These are phyloP conservation scores for Pristiophorus japonicus DNA, from an alignment of 2,113 vertebrate species.

Conservation along the genomic window DNA sequence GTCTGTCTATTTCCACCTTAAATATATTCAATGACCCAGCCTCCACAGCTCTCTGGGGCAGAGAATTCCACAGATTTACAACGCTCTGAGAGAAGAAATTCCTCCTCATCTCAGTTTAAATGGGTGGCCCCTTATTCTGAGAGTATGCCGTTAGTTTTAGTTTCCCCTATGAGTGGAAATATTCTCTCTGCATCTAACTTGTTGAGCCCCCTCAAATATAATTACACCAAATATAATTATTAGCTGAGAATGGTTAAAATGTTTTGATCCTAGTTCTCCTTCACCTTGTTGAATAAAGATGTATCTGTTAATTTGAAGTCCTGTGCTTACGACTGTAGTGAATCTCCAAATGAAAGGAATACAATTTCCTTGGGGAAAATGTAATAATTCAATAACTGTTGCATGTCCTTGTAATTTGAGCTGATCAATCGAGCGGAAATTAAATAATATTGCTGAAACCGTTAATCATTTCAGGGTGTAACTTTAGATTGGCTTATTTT, in stretches of 20 bases:
- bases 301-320: slow-evolving; percentile 33
- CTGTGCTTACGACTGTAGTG: not conserved
- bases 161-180: too few relatives aligned
- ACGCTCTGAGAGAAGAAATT: too few relatives aligned
- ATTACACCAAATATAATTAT: not conserved
- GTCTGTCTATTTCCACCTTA: too few relatives aligned
- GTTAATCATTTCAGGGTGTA: not conserved
- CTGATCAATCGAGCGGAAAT: slow-evolving; percentile 30
- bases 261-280: not conserved
- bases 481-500: slow-evolving; percentile 1
- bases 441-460: not conserved
- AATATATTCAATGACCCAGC: too few relatives aligned
- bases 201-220: too few relatives aligned
- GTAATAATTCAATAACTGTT: slow-evolving; percentile 30
- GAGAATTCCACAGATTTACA: too few relatives aligned
- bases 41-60: too few relatives aligned
- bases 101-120: too few relatives aligned
- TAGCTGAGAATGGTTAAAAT: not conserved
- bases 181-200: too few relatives aligned
- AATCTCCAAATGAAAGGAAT: slow-evolving; percentile 24
- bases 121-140: too few relatives aligned
- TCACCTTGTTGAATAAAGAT: slow-evolving; percentile 31
- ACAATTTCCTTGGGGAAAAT: slow-evolving; percentile 8
- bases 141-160: too few relatives aligned
- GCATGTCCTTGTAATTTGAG: slow-evolving; percentile 3